phyloP scores from a whole-genome alignment of 23 tunicate species.

The Oikopleura dioica region DNA sequence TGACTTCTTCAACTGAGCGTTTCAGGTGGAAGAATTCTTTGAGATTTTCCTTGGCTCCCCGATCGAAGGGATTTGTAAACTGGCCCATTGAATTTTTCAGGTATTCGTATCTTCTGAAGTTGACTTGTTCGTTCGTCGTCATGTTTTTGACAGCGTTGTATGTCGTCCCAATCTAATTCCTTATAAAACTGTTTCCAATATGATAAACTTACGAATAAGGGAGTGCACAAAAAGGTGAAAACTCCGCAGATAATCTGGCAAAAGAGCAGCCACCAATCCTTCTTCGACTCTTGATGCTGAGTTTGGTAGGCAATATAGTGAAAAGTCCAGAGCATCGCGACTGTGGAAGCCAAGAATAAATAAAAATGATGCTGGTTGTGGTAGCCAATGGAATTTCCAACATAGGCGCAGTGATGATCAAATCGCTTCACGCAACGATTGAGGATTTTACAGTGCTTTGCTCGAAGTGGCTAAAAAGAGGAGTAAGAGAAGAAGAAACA shows the following conservation, averaged over 20 bases:
- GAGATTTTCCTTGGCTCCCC: slow-evolving; percentile 34
- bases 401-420: slow-evolving; percentile 94
- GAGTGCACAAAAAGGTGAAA: neutral
- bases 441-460: slow-evolving; percentile 77
- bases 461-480: slow-evolving; percentile 47
- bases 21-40: slow-evolving; percentile 73
- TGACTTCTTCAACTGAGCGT: slow-evolving; percentile 10
- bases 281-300: neutral
- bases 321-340: neutral
- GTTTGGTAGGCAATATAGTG: neutral
- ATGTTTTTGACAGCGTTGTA: slow-evolving; percentile 46
- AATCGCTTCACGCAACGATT: slow-evolving; percentile 91
- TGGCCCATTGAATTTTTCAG: slow-evolving; percentile 60
- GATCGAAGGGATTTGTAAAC: slow-evolving; percentile 79
- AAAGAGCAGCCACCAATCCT: slow-evolving; percentile 4
- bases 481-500: too few relatives aligned
- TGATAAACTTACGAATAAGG: neutral
- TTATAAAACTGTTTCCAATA: too few relatives aligned
- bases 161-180: too few relatives aligned
- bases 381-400: slow-evolving; percentile 68
- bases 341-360: neutral
- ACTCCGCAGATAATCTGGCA: neutral
- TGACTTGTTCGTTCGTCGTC: slow-evolving; percentile 62
- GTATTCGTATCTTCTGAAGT: slow-evolving; percentile 42
- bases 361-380: slow-evolving; percentile 28